Evolutionary conservation across 2,113 vertebrate genomes (phyloP).

Genomic region (Dermatemys mawii): DNA sequence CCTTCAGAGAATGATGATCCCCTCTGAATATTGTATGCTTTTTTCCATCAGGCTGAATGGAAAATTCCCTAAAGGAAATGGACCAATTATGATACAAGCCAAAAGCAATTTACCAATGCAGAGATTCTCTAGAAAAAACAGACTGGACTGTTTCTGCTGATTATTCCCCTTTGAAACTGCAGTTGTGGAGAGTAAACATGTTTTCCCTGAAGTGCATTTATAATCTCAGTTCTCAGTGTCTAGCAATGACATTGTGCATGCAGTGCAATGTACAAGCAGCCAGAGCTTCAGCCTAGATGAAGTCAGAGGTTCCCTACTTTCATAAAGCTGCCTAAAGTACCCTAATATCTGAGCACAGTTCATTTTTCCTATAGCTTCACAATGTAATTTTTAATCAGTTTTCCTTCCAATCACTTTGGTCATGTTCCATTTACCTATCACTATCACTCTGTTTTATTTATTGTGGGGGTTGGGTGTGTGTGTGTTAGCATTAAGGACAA

Average conservation of each 20-base stretch:
- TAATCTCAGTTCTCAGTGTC: neutral
- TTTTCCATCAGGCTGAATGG: neutral
- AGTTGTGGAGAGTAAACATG: neutral
- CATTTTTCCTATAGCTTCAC: neutral
- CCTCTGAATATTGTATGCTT: neutral
- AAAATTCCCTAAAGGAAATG: conserved; percentile 34
- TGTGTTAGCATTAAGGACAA: neutral
- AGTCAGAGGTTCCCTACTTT: neutral
- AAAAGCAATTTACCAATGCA: conserved; percentile 19
- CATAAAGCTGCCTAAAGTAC: neutral
- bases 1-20: neutral
- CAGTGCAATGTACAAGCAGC: neutral
- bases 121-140: neutral
- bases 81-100: neutral
- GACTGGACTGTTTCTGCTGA: neutral
- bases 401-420: neutral
- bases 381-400: neutral
- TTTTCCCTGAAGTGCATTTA: neutral
- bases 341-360: neutral
- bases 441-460: neutral
- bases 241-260: neutral
- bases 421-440: neutral
- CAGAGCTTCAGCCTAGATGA: neutral
- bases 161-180: neutral
- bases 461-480: accelerated